These are phyloP conservation scores for Euthynnus affinis DNA, from an alignment of 2,797 vertebrate genomes.

Conservation along the genomic window DNA sequence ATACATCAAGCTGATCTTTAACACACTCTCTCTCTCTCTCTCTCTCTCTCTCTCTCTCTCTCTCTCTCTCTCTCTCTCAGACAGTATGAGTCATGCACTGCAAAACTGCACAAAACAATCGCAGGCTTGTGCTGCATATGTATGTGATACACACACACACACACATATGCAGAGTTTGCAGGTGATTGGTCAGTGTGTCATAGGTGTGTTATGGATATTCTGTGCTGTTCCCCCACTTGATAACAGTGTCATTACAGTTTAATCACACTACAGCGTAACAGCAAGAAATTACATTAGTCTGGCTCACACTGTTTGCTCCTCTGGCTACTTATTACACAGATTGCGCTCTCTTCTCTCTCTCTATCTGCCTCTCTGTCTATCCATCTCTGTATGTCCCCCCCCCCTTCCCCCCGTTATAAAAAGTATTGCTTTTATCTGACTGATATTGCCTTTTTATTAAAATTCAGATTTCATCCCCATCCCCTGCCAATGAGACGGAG, in stretches of 20 bases:
- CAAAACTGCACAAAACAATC: slow-evolving; percentile 4
- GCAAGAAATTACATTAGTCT: slow-evolving; percentile 31
- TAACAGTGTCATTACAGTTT: slow-evolving; percentile 13
- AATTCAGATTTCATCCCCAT: slow-evolving; percentile 46
- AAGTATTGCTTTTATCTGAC: slow-evolving; percentile 49
- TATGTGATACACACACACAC: background rate
- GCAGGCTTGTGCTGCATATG: background rate
- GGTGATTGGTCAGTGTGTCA: slow-evolving; percentile 25
- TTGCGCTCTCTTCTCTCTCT: slow-evolving; percentile 7
- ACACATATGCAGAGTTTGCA: background rate
- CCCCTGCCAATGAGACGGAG: slow-evolving; percentile 40
- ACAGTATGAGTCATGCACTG: slow-evolving; percentile 16
- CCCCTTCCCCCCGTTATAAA: background rate
- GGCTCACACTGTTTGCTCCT: slow-evolving; percentile 22
- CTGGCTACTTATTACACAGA: slow-evolving; percentile 39
- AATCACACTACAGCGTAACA: background rate
- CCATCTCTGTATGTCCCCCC: background rate
- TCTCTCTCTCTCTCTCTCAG: too few relatives aligned
- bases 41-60: too few relatives aligned
- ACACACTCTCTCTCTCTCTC: too few relatives aligned
- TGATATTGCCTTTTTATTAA: slow-evolving; percentile 62
- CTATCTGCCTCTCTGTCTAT: slow-evolving; percentile 23
- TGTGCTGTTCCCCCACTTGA: background rate
- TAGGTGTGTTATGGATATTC: slow-evolving; percentile 32
- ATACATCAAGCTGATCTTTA: background rate